Base-by-base conservation (phyloP, 2,113 vertebrate genomes). In the Perca fluviatilis region DNA sequence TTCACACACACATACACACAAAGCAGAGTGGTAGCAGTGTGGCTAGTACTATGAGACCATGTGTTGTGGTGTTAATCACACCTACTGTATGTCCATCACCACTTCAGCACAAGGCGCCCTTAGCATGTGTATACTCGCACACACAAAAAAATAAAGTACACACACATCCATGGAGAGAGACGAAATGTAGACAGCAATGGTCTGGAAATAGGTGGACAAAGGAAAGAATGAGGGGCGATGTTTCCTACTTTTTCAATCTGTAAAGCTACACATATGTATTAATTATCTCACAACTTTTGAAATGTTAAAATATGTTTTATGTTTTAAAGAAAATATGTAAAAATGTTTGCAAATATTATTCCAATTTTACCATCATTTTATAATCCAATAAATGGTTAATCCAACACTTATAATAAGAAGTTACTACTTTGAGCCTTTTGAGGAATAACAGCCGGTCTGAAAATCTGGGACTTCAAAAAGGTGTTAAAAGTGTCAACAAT, bases 1-100 rank as follows among this genome's bases (percentile, higher is more conserved):
- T 65, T 58, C 65, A 54, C 66, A 63, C 62, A 77, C 56, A 46
- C 50, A 51, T 78, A 67, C 54, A 74, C 62, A 75, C 51, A 49
- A 14, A 68, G 62, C 57, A 73, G 74, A 47, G 79, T 77, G 63
- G 85, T 89, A 81, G 56, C 77, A 85, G 86, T 77, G 81, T 84
- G 80, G 79, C 88, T 84, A 47, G n/a, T 89, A 85, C 86, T 58
- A 62, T 84, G 80, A 87, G 79, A 88, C 85, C 91, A 92, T 87
- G 90, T 89, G 90, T 67, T 80, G 49, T 64, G 53, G 90, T 92
- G 93, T 92, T 93, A 92, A 93, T 93, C 92, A 93, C 93, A 93
- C 93, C 86, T 92, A 33, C 33, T 33, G 33, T 33, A 66, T 85
- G 85, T 79, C 81, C 86, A 94, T 93, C 94, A 95, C 71, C 89